Conservation (phyloP, 2,797 vertebrate genomes). For the Girardinus metallicus region DNA sequence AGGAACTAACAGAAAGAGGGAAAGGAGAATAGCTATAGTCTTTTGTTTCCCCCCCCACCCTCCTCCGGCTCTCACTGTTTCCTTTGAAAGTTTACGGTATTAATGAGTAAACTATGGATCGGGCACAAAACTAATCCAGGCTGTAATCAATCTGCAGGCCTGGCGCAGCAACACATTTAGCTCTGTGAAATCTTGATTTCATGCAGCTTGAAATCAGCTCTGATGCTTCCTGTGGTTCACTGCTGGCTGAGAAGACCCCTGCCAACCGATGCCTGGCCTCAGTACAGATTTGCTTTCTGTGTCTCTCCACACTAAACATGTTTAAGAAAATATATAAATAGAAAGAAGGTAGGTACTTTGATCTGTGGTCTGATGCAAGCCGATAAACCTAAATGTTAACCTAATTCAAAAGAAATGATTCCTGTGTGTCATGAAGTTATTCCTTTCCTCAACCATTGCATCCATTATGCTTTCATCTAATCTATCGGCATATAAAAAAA, state of each 20-base stretch:
- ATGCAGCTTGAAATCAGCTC: slow-evolving; percentile 25
- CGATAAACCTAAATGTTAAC: background rate
- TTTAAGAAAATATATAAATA: slow-evolving; percentile 1
- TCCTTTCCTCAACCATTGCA: background rate
- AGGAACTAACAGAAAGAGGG: background rate
- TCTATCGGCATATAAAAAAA: no score
- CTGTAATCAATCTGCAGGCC: slow-evolving; percentile 33
- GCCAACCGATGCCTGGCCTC: slow-evolving; percentile 27
- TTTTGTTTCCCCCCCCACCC: background rate
- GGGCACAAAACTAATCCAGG: slow-evolving; percentile 16
- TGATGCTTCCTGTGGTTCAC: slow-evolving; percentile 16
- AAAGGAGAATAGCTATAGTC: background rate
- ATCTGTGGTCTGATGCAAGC: background rate
- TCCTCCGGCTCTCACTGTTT: background rate
- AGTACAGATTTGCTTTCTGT: slow-evolving; percentile 20
- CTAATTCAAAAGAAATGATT: background rate
- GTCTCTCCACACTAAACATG: slow-evolving; percentile 26
- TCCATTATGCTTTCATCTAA: background rate
- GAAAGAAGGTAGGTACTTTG: background rate
- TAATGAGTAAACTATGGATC: slow-evolving; percentile 2
- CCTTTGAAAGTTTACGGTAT: slow-evolving; percentile 3
- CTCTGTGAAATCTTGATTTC: slow-evolving; percentile 49
- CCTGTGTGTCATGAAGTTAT: background rate
- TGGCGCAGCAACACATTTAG: slow-evolving; percentile 25
- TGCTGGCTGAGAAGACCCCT: slow-evolving; percentile 13